phyloP scores from a whole-genome alignment of 2,113 vertebrate genomes.

The Cyphomyrus plagiostoma region DNA sequence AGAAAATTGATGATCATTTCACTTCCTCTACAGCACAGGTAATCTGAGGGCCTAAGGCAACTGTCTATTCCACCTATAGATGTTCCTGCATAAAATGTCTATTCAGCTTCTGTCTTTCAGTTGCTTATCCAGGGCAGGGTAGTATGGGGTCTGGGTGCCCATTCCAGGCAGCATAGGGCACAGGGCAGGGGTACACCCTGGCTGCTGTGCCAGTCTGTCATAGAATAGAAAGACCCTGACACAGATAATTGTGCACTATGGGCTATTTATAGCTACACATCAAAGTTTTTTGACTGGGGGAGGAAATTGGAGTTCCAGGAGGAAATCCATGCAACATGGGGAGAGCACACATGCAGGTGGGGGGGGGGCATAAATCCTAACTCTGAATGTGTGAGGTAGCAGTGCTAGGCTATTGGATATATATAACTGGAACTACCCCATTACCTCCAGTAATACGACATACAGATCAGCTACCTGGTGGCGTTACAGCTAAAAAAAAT shows the following conservation, averaged over 20 bases:
- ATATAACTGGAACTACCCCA: neutral
- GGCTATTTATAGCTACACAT: neutral
- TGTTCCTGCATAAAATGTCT: neutral
- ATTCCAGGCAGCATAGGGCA: neutral
- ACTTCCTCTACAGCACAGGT: neutral
- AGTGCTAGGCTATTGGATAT: neutral
- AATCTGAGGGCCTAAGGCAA: neutral
- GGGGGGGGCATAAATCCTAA: neutral
- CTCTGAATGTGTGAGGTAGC: neutral
- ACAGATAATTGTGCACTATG: neutral
- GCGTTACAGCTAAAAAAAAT: neutral
- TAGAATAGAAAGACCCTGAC: neutral
- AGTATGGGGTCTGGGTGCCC: neutral
- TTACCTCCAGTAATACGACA: neutral
- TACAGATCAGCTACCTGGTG: neutral
- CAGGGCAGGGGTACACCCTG: neutral
- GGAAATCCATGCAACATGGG: neutral
- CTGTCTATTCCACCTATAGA: neutral
- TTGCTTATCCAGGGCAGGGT: neutral
- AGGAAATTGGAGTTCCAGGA: neutral
- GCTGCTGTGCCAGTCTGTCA: neutral
- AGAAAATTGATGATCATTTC: neutral
- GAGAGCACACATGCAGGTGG: neutral
- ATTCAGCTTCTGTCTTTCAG: neutral
- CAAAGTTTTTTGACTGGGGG: neutral